Percentiles rank a stretch among this genome's conserved stretches.
phyloP scores from a whole-genome alignment of 1,140 invertebrate genomes.

The Aphelenchoides avenae region DNA sequence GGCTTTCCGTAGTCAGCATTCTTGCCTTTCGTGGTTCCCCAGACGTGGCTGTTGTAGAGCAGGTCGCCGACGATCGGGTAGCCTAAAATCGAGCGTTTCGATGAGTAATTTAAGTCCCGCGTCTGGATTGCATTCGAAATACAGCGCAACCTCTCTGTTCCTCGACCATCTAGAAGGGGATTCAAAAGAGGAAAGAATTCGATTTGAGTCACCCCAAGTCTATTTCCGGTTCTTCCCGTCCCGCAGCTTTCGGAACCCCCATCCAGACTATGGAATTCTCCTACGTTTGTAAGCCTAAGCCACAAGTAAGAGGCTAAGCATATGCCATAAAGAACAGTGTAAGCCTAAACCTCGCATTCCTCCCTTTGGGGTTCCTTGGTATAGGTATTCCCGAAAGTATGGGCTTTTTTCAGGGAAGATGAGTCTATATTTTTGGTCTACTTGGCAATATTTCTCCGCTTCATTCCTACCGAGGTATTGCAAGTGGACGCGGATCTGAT shows the following conservation, averaged over 20 bases:
- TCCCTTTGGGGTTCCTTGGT: too few species aligned
- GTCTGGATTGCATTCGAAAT: too few species aligned
- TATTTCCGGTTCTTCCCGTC: slow-evolving; percentile 2
- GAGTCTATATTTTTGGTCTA: slow-evolving; percentile 1
- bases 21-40: slow-evolving; percentile 84
- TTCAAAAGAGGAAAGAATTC: slow-evolving; percentile 20
- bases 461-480: slow-evolving; percentile 78
- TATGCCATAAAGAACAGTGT: background rate
- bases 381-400: too few species aligned
- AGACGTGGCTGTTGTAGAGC: slow-evolving; percentile 84
- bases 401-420: too few species aligned
- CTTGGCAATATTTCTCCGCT: slow-evolving; percentile 7
- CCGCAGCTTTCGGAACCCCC: too few species aligned
- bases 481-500: slow-evolving; percentile 96
- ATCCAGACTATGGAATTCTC: too few species aligned
- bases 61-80: slow-evolving; percentile 95
- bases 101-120: too few species aligned
- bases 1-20: slow-evolving; percentile 83
- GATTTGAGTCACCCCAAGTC: slow-evolving; percentile 1
- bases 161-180: too few species aligned
- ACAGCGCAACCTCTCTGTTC: too few species aligned
- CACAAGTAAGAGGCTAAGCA: slow-evolving; percentile 1
- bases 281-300: too few species aligned
- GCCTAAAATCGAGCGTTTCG: slow-evolving; percentile 69
- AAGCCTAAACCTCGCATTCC: too few species aligned